Base-by-base conservation (phyloP, 2,888 invertebrate genomes). In the Pyrrhia umbra region DNA sequence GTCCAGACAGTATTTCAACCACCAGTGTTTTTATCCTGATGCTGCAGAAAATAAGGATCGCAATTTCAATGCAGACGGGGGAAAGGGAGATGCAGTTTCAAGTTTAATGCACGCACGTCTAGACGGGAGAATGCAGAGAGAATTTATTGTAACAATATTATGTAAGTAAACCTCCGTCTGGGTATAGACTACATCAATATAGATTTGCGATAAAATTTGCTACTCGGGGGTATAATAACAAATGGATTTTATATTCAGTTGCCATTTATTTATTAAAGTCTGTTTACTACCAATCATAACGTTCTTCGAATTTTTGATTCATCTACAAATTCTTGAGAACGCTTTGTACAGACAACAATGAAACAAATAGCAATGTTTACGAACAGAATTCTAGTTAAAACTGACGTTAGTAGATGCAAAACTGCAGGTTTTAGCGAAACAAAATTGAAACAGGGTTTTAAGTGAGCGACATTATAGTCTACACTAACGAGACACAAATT, bases 81-180 rank as follows among this genome's bases (percentile, higher is more conserved):
- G 25, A 68, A 62, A 70, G 69, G 69, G 69, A 72, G 68, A 39
- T 66, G 68, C 62, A 71, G 75, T 75, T 72, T 62, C 51, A 66
- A 79, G 73, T 85, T 83, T 77, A 81, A 77, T 79, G 68, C 79
- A 88, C 86, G 87, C 84, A 84, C 58, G 90, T 90, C 90, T 90
- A 90, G 90, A 90, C 88, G 75, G 67, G 59, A 68, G 68, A 63
- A 40, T 40, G 60, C 49, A 56, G 27, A 58, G 56, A 42, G 56
- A 75, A 69, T 77, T 68, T 80, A 79, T 58, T 68, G 71, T 69
- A 75, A 71, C 71, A 74, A 73, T 68, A 72, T 79, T 79, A 72
- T 69, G 42, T 60, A 55, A 66, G 52, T 62, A 60, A 37, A 61
- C 42, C 15, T 55, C 25, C 54, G 59, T 68, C 68, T 69, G 65